Conservation (phyloP, 2,888 invertebrate species). For the Adelphocoris suturalis region DNA sequence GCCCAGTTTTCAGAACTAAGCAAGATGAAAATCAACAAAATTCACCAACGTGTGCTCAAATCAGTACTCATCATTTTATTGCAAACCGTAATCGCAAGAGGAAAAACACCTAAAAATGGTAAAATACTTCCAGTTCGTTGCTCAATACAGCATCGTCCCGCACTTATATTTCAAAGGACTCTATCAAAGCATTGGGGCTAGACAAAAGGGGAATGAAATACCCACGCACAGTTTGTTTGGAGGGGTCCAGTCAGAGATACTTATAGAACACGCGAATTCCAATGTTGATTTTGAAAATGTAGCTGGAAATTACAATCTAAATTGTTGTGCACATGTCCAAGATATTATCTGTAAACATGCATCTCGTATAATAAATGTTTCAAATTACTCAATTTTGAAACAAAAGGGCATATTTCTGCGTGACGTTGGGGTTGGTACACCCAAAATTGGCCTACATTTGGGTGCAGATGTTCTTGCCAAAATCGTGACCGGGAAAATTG, state of each 20-base stretch:
- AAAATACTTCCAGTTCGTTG: not conserved
- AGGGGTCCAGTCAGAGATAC: not conserved
- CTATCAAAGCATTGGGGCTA: not conserved
- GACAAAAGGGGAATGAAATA: not conserved
- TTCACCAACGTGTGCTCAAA: conserved; percentile 18
- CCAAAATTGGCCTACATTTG: not conserved
- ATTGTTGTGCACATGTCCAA: not conserved
- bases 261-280: conserved; percentile 8
- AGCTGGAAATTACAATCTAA: no score
- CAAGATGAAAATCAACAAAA: no score
- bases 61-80: not conserved
- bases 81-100: not conserved
- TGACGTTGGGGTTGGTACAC: not conserved
- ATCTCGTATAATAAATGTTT: not conserved
- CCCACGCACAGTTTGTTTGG: conserved; percentile 55
- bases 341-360: conserved; percentile 6
- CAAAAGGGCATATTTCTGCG: not conserved
- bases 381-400: no score
- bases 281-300: conserved; percentile 30
- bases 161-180: conserved; percentile 5
- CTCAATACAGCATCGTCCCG: conserved; percentile 40
- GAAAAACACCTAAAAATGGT: not conserved
- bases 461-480: conserved; percentile 49
- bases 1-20: no score
- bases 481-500: no score